A percentile compares a stretch with the other conserved stretches of the same genome.
phyloP scores from a whole-genome alignment of 64 coral and sea anemone species.

The Stylophora pistillata region DNA sequence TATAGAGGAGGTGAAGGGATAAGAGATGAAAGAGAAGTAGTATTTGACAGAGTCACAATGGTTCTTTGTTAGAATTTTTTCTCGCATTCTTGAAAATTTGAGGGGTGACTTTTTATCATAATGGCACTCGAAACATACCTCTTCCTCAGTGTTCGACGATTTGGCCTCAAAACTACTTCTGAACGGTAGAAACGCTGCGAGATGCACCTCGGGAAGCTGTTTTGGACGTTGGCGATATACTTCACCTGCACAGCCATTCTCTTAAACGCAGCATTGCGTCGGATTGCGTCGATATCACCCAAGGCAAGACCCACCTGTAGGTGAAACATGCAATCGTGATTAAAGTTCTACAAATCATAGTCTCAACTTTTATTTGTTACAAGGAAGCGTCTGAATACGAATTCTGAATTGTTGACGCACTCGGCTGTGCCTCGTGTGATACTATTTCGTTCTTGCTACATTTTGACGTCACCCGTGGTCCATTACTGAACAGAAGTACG shows the following conservation, averaged over 20 bases:
- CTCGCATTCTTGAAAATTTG: too few relatives aligned
- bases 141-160: background rate
- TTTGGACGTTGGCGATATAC: conserved; percentile 25
- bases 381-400: too few relatives aligned
- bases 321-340: background rate
- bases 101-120: background rate
- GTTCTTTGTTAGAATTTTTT: background rate
- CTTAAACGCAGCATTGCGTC: conserved; percentile 32
- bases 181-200: conserved; percentile 27
- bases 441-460: background rate
- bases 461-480: background rate
- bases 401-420: too few relatives aligned
- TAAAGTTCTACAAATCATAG: too few relatives aligned
- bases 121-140: background rate
- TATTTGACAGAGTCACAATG: too few relatives aligned
- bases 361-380: too few relatives aligned
- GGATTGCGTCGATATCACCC: conserved; percentile 44
- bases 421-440: too few relatives aligned
- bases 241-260: conserved; percentile 36
- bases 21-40: too few relatives aligned
- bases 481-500: too few relatives aligned
- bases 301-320: conserved; percentile 52
- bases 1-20: too few relatives aligned
- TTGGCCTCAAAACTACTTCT: background rate
- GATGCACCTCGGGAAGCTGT: conserved; percentile 49